A percentile compares a stretch with the other conserved stretches of the same genome.
Evolutionary conservation across 1,140 invertebrate genomes (phyloP).

Genomic region (Hylaeus anthracinus): DNA sequence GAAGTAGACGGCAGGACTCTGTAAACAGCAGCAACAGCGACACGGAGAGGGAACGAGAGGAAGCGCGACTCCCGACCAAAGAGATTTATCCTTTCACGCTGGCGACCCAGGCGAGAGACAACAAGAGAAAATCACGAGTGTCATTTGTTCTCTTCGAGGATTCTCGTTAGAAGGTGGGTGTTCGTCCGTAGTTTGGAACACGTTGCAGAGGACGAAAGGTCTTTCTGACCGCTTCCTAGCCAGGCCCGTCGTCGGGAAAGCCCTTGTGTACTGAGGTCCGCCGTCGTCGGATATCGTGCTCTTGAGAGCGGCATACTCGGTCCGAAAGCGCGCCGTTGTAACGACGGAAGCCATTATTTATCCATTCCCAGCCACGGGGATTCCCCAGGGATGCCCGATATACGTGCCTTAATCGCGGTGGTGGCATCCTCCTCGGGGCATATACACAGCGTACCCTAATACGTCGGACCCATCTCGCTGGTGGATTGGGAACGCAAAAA

Average conservation of each 20-base stretch:
- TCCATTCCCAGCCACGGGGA: constrained; percentile 72
- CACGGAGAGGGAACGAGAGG: neutral
- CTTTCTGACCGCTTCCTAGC: constrained; percentile 24
- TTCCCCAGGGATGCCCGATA: constrained; percentile 72
- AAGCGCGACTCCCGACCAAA: neutral
- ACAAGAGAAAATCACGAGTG: constrained; percentile 26
- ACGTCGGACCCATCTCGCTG: too few relatives aligned
- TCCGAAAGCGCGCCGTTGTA: constrained; percentile 40
- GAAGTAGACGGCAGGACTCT: neutral
- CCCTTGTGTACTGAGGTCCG: constrained; percentile 32
- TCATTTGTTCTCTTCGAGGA: constrained; percentile 37
- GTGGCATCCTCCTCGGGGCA: constrained; percentile 50
- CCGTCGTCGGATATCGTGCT: constrained; percentile 25
- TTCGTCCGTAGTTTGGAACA: neutral
- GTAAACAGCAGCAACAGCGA: neutral
- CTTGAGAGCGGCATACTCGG: neutral
- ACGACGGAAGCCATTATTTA: constrained; percentile 74
- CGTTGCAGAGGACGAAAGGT: constrained; percentile 14
- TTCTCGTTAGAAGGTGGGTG: constrained; percentile 16
- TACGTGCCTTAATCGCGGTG: constrained; percentile 73
- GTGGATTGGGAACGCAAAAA: too few relatives aligned
- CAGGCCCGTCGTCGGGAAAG: constrained; percentile 43
- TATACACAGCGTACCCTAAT: too few relatives aligned
- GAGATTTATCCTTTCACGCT: constrained; percentile 24
- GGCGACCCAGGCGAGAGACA: neutral